phyloP scores from a whole-genome alignment of 2,113 vertebrate species.

The Erythrocercus mccallii region DNA sequence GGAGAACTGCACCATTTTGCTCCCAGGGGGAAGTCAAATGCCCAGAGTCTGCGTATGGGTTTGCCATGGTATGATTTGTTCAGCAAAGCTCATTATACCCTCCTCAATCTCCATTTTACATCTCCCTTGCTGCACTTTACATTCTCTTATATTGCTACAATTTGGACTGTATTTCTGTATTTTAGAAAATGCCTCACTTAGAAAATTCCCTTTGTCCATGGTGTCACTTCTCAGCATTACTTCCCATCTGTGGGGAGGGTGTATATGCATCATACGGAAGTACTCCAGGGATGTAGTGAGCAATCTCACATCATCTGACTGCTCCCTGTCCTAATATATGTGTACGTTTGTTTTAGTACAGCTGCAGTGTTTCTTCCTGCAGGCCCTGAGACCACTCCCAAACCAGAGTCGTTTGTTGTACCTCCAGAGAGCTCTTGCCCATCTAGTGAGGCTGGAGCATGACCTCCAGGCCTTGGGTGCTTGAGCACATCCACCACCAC shows the following conservation, averaged over 20 bases:
- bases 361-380: background rate
- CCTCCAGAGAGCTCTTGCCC: background rate
- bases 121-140: constrained; percentile 54
- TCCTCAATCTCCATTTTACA: constrained; percentile 58
- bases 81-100: constrained; percentile 51
- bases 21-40: background rate
- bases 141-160: constrained; percentile 47
- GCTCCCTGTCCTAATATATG: background rate
- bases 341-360: background rate
- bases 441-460: background rate
- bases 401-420: background rate
- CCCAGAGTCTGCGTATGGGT: background rate
- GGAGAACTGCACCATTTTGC: background rate
- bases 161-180: constrained; percentile 49
- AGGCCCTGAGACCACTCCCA: background rate
- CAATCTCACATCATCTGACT: background rate
- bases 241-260: background rate
- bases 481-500: background rate
- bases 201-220: background rate
- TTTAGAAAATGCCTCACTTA: constrained; percentile 21
- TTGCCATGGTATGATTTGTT: background rate
- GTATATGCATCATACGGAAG: background rate
- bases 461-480: background rate
- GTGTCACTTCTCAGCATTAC: background rate
- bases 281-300: background rate